Conservation (phyloP, 2,113 vertebrate species). For the Lampris megalopsis region DNA sequence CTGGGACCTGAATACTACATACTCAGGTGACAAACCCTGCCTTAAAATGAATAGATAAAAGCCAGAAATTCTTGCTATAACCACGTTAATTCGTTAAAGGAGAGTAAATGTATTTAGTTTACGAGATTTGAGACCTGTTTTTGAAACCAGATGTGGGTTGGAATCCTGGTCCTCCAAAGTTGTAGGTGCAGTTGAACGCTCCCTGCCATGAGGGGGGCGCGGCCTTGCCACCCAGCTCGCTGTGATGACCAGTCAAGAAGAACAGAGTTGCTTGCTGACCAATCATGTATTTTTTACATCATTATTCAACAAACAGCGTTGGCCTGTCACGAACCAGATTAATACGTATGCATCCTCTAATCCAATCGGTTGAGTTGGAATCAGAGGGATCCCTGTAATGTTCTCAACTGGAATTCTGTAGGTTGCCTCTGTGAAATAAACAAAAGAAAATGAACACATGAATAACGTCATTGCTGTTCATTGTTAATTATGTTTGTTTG, state of each 20-base stretch:
- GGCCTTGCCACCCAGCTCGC: conserved; percentile 74
- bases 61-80: too few relatives aligned
- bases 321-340: conserved; percentile 84
- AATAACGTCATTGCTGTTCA: too few relatives aligned
- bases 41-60: too few relatives aligned
- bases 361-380: conserved; percentile 91
- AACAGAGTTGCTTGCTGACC: not conserved
- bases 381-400: conserved; percentile 83
- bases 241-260: conserved; percentile 53
- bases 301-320: not conserved
- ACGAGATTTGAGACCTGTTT: conserved; percentile 55
- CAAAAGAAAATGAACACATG: not conserved
- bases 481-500: too few relatives aligned
- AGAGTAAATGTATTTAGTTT: too few relatives aligned
- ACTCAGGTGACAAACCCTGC: too few relatives aligned
- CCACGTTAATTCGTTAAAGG: too few relatives aligned
- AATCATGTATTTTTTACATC: not conserved
- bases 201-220: conserved; percentile 83
- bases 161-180: conserved; percentile 87
- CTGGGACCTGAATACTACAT: too few relatives aligned
- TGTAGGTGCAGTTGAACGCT: conserved; percentile 85
- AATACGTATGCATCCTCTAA: conserved; percentile 85
- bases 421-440: conserved; percentile 72
- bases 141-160: conserved; percentile 50
- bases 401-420: conserved; percentile 78